Percentiles rank a stretch among this genome's conserved stretches.
phyloP scores from a whole-genome alignment of 2,113 vertebrate species.

The Dipodomys spectabilis region DNA sequence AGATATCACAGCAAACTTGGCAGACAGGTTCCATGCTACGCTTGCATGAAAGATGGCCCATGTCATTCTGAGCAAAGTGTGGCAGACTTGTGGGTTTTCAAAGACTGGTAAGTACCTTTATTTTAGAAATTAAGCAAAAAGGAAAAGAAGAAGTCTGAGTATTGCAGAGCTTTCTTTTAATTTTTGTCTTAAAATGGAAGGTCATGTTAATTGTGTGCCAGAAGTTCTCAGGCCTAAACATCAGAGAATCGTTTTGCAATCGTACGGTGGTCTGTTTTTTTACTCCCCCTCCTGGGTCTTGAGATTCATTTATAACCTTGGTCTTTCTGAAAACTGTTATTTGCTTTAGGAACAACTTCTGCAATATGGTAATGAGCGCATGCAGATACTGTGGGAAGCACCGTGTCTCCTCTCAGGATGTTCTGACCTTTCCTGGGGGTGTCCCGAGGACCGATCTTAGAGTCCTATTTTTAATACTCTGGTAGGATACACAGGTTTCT shows the following conservation, averaged over 20 bases:
- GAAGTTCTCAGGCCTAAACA: conserved; percentile 61
- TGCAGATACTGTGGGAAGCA: conserved; percentile 69
- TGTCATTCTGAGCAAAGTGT: conserved; percentile 67
- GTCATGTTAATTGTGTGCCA: conserved; percentile 38
- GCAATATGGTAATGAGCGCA: conserved; percentile 73
- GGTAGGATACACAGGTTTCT: background rate
- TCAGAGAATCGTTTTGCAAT: conserved; percentile 28
- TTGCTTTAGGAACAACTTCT: conserved; percentile 80
- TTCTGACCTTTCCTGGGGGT: conserved; percentile 75
- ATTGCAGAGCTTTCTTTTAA: background rate
- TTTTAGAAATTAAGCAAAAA: conserved; percentile 33
- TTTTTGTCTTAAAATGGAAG: background rate
- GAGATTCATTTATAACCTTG: conserved; percentile 73
- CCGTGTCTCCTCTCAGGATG: conserved; percentile 71
- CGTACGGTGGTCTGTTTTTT: conserved; percentile 67
- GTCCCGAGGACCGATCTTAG: background rate
- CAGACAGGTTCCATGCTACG: background rate
- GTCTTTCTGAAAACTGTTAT: conserved; percentile 78
- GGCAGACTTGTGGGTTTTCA: conserved; percentile 67
- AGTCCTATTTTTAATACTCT: background rate
- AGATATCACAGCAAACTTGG: conserved; percentile 67
- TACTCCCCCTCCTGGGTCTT: conserved; percentile 51
- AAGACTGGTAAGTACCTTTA: conserved; percentile 65
- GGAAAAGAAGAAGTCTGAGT: background rate
- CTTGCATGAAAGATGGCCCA: conserved; percentile 68